Evolutionary conservation across 2,888 invertebrate species (phyloP), one percentile per base, ranked within the genome.

Genomic region (Gastrophysa polygoni): DNA sequence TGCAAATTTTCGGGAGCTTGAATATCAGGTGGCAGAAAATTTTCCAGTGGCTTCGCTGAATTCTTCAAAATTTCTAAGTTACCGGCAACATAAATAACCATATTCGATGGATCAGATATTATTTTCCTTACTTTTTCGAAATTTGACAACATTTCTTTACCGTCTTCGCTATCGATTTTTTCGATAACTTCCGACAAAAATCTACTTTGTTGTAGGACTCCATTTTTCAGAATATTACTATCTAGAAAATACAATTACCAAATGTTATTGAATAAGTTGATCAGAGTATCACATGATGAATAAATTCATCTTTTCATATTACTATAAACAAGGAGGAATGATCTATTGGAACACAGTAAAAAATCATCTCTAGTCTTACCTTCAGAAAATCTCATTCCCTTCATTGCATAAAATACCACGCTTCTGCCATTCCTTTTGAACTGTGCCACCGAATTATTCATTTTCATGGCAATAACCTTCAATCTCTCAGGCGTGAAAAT

Each of bases 381-480:
- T 71, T 72, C 64, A 6, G 66, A 81, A 74, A 85, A 91, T 47
- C 85, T 73, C 59, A 91, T 75, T 49, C 87, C 86, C 65, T 84
- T 85, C 78, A 89, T 83, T 3, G 89, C 76, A 71, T 88, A 85
- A 7, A 83, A 77, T 6, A 87, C 87, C 75, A 96, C 88, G 67
- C 86, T 86, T 73, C 87, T 83, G 1, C 94, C 95, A 63, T 88
- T 86, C 34, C 91, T 83, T 77, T 91, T 91, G 57, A 88, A 85
- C 79, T 91, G 89, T 1, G 92, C 85, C 0, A 93, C 91, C 66
- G 93, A 91, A 71, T 93, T 94, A 50, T 90, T 85, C 82, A 95
- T 86, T 79, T 95, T 92, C 65, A 89, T 89, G 0, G 92, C 91
- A 68, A 92, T 89, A 21, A 93, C 89, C 72, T 89, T 86, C 48